Base-by-base conservation (phyloP, 2,888 invertebrate species). In the Lepidonotus clava region DNA sequence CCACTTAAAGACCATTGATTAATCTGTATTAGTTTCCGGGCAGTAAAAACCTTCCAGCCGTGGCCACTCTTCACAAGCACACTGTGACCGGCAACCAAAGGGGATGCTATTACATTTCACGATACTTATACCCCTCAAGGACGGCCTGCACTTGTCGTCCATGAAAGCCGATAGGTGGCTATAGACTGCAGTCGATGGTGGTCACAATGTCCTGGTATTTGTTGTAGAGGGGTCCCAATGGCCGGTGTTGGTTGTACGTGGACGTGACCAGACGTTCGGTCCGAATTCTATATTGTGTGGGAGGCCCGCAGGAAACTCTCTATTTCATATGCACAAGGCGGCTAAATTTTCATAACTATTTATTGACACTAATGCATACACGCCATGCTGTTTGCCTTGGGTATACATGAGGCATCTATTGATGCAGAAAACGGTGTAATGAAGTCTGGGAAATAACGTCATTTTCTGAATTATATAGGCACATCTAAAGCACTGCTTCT, bases 31-130 rank as follows among this genome's bases (percentile, higher is more conserved):
- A n/a, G n/a, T n/a, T n/a, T n/a, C n/a, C n/a, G n/a, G n/a, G n/a
- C n/a, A n/a, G n/a, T n/a, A n/a, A n/a, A n/a, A n/a, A n/a, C n/a
- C n/a, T n/a, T n/a, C n/a, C n/a, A n/a, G n/a, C n/a, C n/a, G n/a
- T n/a, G n/a, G n/a, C n/a, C n/a, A n/a, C n/a, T n/a, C n/a, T n/a
- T n/a, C n/a, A n/a, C n/a, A n/a, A n/a, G n/a, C n/a, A n/a, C n/a
- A n/a, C n/a, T n/a, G n/a, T n/a, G n/a, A n/a, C n/a, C n/a, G n/a
- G n/a, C n/a, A n/a, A n/a, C 61, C 61, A 11, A 28, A 11, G 61
- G 61, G 76, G 80, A 46, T 80, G 80, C 41, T 80, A 80, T 80
- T 80, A 80, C 80, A 80, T 80, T 80, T 80, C 80, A 46, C 80
- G 34, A 46, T 80, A 80, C 46, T 32, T 46, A 14, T 21, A n/a